Evolutionary conservation across 2,797 vertebrate species (phyloP), one percentile per base, ranked within the genome.

Genomic region (Tragopan temminckii): DNA sequence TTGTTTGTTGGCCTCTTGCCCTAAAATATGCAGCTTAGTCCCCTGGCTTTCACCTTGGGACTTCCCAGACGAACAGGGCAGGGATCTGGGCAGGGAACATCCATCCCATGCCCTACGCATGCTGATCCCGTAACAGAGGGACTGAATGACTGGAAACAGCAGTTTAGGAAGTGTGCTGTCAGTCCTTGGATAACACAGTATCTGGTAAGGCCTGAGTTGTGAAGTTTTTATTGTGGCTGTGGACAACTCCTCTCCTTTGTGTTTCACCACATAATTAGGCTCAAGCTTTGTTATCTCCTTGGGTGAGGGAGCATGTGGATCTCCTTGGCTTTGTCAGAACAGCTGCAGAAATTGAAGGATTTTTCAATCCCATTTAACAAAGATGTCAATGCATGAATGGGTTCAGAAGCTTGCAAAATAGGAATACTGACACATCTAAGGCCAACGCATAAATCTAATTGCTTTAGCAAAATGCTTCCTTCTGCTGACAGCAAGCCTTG

Each of bases 241-340:
- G 46, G 86, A 58, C 0, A 0, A 8, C 18, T 83, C 17, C 38
- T 53, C 38, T 85, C 38, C 38, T 1, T 0, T 21, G 46, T 67
- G 46, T 62, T 53, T 4, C 3, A 0, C 61, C 81, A 45, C 16
- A 11, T 33, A 33, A 45, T 20, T 36, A 46, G 66, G 52, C 42
- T 62, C 20, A 7, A 38, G 14, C 42, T 71, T 80, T 9, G 4
- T 72, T 72, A 24, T 66, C 76, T 85, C 31, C 46, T n/a, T 72
- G 1, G 0, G 18, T 8, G 25, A 63, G n/a, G 25, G 33, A 78
- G 8, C 21, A 1, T 13, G 8, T 64, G 33, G 50, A 15, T 74
- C 1, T 5, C 25, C 27, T 82, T 6, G 36, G 61, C 36, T 83
- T 69, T 25, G 13, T 72, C 17, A 3, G 53, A 78, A 59, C 0